phyloP scores from a whole-genome alignment of 2,797 vertebrate genomes.

The Muscicapa striata region DNA sequence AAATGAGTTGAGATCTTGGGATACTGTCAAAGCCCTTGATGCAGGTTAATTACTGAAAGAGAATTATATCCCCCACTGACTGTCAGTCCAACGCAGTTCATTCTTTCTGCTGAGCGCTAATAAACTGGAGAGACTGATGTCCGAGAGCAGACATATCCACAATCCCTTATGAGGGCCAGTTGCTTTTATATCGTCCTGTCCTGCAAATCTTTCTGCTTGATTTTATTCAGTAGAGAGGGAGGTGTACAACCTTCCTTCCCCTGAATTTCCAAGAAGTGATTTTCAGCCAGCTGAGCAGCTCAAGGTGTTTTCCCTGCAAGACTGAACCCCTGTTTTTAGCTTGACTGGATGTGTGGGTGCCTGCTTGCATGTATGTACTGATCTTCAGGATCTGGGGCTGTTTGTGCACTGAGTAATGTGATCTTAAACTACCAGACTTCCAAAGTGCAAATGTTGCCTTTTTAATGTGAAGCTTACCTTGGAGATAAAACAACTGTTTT shows the following conservation, averaged over 20 bases:
- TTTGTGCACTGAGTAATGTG: background rate
- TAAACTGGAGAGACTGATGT: background rate
- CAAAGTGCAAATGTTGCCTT: background rate
- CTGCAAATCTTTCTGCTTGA: background rate
- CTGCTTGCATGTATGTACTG: background rate
- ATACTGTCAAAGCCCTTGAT: accelerated
- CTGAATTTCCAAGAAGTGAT: background rate
- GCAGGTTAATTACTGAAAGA: background rate
- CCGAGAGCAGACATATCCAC: background rate
- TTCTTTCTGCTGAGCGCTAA: background rate
- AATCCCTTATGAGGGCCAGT: background rate
- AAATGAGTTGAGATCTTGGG: background rate
- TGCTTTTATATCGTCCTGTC: background rate
- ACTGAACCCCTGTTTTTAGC: background rate
- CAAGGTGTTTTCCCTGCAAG: background rate
- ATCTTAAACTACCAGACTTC: background rate
- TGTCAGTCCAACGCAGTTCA: background rate
- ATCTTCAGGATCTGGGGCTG: background rate
- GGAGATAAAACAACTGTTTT: conserved; percentile 24
- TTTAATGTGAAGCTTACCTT: conserved; percentile 33
- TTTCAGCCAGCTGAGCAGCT: background rate
- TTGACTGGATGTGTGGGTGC: background rate
- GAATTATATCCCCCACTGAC: background rate
- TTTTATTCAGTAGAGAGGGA: background rate
- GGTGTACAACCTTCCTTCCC: accelerated